Percentiles rank a stretch among this genome's conserved stretches.
Conservation (phyloP, 2,888 invertebrate genomes). For the Agrotis exclamationis region DNA sequence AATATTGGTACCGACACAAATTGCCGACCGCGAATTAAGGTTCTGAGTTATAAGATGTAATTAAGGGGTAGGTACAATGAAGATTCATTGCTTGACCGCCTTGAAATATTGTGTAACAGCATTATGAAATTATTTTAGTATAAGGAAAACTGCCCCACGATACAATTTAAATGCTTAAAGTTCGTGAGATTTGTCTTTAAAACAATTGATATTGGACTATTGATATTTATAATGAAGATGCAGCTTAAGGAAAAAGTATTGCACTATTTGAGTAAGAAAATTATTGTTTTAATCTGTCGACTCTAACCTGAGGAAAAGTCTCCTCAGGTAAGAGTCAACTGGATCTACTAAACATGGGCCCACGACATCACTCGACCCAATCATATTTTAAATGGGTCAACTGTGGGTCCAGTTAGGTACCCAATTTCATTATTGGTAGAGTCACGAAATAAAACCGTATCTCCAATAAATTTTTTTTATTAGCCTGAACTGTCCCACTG, state of each 20-base stretch:
- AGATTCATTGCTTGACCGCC: conserved; percentile 66
- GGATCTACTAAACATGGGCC: too few species aligned
- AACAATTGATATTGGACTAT: conserved; percentile 45
- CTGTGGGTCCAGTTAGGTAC: too few species aligned
- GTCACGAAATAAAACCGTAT: too few species aligned
- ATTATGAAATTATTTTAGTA: conserved; percentile 58
- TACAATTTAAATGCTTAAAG: conserved; percentile 40
- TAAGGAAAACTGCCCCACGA: conserved; percentile 51
- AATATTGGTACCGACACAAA: conserved; percentile 54
- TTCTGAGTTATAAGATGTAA: conserved; percentile 60
- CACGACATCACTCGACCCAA: too few species aligned
- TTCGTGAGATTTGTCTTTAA: conserved; percentile 41
- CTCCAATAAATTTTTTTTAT: too few species aligned
- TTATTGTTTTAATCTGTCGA: too few species aligned
- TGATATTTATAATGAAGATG: conserved; percentile 3
- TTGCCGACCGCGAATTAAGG: conserved; percentile 61
- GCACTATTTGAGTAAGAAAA: not conserved
- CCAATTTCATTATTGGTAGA: too few species aligned
- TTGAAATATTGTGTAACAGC: conserved; percentile 49
- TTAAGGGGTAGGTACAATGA: conserved; percentile 61
- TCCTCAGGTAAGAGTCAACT: too few species aligned
- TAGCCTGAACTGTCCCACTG: too few species aligned
- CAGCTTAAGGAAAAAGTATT: not conserved
- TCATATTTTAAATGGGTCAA: too few species aligned
- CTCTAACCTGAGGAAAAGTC: too few species aligned